phyloP scores from a whole-genome alignment of 2,113 vertebrate species.

The Passer montanus region DNA sequence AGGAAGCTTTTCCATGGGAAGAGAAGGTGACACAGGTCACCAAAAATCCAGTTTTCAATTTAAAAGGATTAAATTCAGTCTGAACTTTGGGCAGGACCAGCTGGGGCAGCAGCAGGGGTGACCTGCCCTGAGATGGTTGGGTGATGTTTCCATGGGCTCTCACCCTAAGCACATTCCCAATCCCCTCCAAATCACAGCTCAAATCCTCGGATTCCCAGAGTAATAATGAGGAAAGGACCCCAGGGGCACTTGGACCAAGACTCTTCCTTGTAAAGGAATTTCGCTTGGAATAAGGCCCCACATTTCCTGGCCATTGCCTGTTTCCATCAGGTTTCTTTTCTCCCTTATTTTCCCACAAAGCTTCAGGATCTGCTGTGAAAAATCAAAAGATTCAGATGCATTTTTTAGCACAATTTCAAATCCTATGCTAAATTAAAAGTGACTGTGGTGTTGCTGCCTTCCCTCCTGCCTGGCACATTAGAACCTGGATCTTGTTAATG shows the following conservation, averaged over 20 bases:
- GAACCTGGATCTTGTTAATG: background rate
- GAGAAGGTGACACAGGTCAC: background rate
- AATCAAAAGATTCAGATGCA: background rate
- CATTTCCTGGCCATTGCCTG: background rate
- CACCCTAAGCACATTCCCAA: background rate
- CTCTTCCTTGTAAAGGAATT: background rate
- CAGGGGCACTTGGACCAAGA: background rate
- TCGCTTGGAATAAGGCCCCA: background rate
- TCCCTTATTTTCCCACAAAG: background rate
- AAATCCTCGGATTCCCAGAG: background rate
- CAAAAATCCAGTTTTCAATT: background rate
- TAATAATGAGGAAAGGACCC: background rate
- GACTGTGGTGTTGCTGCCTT: background rate
- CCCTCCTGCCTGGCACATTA: slow-evolving; percentile 1
- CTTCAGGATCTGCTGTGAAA: background rate
- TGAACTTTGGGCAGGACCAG: background rate
- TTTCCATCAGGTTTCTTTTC: background rate
- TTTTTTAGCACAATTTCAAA: background rate
- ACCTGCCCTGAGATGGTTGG: background rate
- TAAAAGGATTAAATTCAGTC: background rate
- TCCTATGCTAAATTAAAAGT: slow-evolving; percentile 5
- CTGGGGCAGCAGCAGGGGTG: background rate
- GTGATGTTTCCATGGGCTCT: background rate
- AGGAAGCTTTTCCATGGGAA: background rate
- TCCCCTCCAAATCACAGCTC: background rate